Percentiles rank a stretch among this genome's conserved stretches.
Conservation (phyloP, 2,113 vertebrate species). For the Noctilio leporinus region DNA sequence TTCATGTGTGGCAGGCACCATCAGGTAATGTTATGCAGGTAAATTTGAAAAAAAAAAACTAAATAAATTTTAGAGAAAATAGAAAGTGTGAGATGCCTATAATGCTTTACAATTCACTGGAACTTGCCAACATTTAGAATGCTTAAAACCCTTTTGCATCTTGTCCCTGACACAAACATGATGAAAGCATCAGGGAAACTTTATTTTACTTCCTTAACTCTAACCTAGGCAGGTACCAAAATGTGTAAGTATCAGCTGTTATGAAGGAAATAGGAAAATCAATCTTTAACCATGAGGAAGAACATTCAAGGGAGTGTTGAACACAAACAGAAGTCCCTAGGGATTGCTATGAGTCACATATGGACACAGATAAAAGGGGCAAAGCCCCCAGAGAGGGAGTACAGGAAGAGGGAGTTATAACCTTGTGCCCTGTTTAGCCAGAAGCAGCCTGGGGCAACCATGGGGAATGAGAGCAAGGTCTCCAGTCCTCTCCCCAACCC, state of each 20-base stretch:
- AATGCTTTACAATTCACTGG: not conserved
- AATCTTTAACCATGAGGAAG: not conserved
- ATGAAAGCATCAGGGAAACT: not conserved
- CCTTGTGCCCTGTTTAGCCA: too few species aligned
- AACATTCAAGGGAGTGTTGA: not conserved
- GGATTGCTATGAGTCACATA: not conserved
- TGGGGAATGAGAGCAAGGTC: not conserved
- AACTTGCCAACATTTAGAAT: not conserved
- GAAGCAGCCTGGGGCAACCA: not conserved
- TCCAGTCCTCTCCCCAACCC: not conserved
- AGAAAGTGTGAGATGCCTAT: not conserved
- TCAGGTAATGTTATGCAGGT: not conserved
- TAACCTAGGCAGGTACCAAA: not conserved
- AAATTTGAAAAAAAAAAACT: not conserved
- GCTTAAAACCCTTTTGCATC: not conserved
- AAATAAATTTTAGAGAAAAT: not conserved
- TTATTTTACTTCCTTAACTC: not conserved
- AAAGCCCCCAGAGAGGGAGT: rapidly evolving
- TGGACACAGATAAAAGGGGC: not conserved
- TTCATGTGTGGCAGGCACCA: not conserved
- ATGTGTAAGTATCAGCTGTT: not conserved
- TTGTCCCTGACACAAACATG: not conserved
- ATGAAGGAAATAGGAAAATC: not conserved
- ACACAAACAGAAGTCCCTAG: not conserved
- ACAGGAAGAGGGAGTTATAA: rapidly evolving